Evolutionary conservation across 2,797 vertebrate genomes (phyloP), one percentile per base, ranked within the genome.

Genomic region (Sebastes wilsoni): DNA sequence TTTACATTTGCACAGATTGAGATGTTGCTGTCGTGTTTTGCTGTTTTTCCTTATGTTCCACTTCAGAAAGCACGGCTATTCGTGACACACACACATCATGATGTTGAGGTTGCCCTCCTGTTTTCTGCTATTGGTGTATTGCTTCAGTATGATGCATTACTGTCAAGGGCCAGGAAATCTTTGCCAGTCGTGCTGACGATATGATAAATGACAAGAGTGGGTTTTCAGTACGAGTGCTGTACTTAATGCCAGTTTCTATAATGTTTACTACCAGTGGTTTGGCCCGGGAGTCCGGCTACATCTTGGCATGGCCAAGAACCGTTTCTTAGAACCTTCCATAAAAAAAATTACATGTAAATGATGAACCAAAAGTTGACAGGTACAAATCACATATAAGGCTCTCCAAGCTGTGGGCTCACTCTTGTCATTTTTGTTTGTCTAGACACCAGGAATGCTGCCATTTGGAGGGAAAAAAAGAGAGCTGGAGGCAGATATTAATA

Each of bases 231-330:
- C 7, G 58, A 82, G 78, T 61, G 52, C 85, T 87, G 56, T 73
- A 66, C 52, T 87, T 91, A 91, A 89, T 90, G 89, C 87, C 91
- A 90, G 82, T 73, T 83, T 84, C 81, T 93, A 64, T 85, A 73
- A 90, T 89, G 83, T 91, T 91, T 92, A 92, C 83, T 87, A 90
- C 84, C 77, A 71, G 89, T 75, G 92, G 92, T 89, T 91, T 93
- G 91, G 93, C 90, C 62, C 30, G 18, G 83, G 59, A 89, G 56
- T 73, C 60, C 28, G 76, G 28, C 85, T 79, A 78, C 82, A 73
- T 89, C 83, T 84, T 81, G 84, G 88, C 88, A 80, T 25, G 75
- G 77, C 77, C 74, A 72, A 58, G 74, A 79, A 70, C 62, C 4
- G 1, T 78, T 92, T 92, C 84, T 91, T 83, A 88, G 88, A 93